Evolutionary conservation across 1,140 invertebrate genomes (phyloP), one percentile per base, ranked within the genome.

Genomic region (Drosophila persimilis): DNA sequence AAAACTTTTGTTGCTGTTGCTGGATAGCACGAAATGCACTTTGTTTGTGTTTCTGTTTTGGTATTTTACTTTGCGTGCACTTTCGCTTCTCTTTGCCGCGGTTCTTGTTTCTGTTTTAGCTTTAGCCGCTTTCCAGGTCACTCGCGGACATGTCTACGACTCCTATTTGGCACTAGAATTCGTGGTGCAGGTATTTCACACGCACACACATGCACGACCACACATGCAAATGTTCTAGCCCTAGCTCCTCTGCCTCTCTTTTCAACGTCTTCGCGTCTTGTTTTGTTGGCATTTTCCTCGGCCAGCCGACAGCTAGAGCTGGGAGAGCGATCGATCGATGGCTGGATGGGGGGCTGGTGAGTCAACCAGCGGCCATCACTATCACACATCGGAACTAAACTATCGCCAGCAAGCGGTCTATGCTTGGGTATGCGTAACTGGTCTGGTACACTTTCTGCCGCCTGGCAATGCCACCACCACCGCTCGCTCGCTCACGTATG

Each of bases 351-450:
- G 53, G 35, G 35, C 35, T 39, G 35, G 35, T 55, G 53, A 55
- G 41, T 55, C 53, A 55, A 44, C 24, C 24, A 44, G 44, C 20
- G 53, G 22, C 54, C 54, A 56, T 45, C 54, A 45, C 54, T 56
- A 56, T 39, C 35, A 39, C 35, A 13, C 11, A 39, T 39, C 35
- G 35, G 11, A 26, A 26, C 24, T 26, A 26, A 39, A 63, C 35
- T 39, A 39, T 39, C 35, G 35, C 35, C 35, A 39, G 35, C 35
- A 39, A 4, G 3, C 31, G 2, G 31, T 35, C 2, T 35, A 65
- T 72, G 69, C 66, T 72, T 69, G 61, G 65, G 71, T 70, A 73
- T 73, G 65, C 71, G 65, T 70, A 73, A 73, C 71, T 65, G 71
- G 71, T 73, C 35, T 39, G 35, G 35, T 39, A 39, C 35, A 39